Evolutionary conservation across 2,888 invertebrate genomes (phyloP).

Genomic region (Furcula furcula): DNA sequence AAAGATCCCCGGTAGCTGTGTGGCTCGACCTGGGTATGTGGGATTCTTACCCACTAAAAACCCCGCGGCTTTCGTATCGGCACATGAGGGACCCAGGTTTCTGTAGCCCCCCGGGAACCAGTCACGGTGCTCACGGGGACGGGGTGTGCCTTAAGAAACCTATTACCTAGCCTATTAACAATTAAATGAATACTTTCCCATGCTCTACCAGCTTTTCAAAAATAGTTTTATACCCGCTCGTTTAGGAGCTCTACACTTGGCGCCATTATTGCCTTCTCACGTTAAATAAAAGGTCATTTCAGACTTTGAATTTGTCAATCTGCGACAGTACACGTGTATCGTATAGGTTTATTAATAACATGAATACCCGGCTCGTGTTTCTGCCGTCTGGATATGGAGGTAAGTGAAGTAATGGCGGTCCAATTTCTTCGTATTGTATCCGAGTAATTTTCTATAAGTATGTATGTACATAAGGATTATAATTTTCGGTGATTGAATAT

Average conservation of each 20-base stretch:
- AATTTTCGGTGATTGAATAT: background rate
- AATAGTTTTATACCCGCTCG: background rate
- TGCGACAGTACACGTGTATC: conserved; percentile 41
- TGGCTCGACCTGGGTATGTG: too few species aligned
- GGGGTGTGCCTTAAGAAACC: too few species aligned
- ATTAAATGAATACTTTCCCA: too few species aligned
- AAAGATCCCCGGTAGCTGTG: too few species aligned
- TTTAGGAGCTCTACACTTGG: conserved; percentile 9
- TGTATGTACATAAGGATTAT: background rate
- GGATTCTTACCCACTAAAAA: too few species aligned
- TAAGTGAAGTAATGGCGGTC: background rate
- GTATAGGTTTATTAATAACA: conserved; percentile 20
- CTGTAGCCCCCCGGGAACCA: too few species aligned
- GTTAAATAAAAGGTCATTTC: conserved; percentile 37
- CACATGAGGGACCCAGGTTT: too few species aligned
- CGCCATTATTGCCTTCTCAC: conserved; percentile 32
- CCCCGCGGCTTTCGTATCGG: too few species aligned
- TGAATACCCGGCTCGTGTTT: conserved; percentile 22
- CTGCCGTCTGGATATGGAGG: conserved; percentile 10
- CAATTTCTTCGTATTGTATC: background rate
- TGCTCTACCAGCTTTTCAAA: background rate
- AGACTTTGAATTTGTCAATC: conserved; percentile 42
- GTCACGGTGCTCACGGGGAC: too few species aligned
- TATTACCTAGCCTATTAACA: too few species aligned
- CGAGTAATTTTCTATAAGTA: background rate